Conservation (phyloP, 2,888 invertebrate genomes). For the Allolobophora icterica region DNA sequence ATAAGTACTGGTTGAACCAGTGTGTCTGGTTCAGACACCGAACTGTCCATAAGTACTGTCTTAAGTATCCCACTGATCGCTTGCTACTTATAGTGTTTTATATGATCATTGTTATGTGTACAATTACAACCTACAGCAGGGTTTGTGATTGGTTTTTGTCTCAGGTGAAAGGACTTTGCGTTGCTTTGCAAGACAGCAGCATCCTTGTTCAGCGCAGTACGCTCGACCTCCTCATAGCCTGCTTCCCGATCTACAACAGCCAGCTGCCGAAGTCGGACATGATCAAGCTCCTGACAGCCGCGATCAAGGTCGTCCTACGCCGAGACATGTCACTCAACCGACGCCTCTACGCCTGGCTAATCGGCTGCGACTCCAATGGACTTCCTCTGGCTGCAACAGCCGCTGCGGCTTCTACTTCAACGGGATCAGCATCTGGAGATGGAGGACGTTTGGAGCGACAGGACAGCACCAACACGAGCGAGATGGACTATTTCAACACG, state of each 20-base stretch:
- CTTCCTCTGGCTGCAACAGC: slow-evolving; percentile 30
- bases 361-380: slow-evolving; percentile 72
- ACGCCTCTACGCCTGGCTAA: slow-evolving; percentile 82
- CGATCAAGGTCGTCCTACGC: slow-evolving; percentile 76
- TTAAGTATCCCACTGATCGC: too few relatives aligned
- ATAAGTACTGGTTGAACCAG: too few relatives aligned
- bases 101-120: too few relatives aligned
- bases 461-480: slow-evolving; percentile 40
- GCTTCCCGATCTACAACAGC: slow-evolving; percentile 83
- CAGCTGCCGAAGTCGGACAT: slow-evolving; percentile 74
- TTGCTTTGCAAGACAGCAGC: slow-evolving; percentile 79
- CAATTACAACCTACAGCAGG: background rate
- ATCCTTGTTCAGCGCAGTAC: slow-evolving; percentile 85
- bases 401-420: background rate
- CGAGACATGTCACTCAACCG: slow-evolving; percentile 89
- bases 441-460: slow-evolving; percentile 23
- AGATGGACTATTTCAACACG: slow-evolving; percentile 64
- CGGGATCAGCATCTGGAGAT: slow-evolving; percentile 24
- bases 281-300: slow-evolving; percentile 69
- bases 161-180: slow-evolving; percentile 78
- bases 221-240: slow-evolving; percentile 80
- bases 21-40: too few relatives aligned
- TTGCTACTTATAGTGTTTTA: too few relatives aligned
- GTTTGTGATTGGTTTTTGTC: background rate
- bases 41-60: too few relatives aligned